These are phyloP conservation scores for Hydrophis major DNA, from an alignment of 2,797 vertebrate species.

Conservation along the genomic window DNA sequence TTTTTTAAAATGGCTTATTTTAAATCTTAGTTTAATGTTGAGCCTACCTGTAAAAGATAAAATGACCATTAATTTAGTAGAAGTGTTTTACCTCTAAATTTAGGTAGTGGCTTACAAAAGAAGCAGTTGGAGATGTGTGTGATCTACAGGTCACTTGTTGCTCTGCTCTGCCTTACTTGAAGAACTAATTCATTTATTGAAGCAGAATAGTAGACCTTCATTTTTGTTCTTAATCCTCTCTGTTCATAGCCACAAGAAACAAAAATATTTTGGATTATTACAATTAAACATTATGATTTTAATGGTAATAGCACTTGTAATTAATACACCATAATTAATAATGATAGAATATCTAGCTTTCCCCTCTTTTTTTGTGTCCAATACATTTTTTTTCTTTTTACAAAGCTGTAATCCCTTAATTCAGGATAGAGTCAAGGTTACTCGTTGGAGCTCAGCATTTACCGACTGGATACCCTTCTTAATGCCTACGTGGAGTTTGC, in stretches of 20 bases:
- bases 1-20: not conserved
- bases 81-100: not conserved
- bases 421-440: not conserved
- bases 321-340: not conserved
- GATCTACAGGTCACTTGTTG: not conserved
- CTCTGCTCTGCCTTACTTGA: not conserved
- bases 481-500: not conserved
- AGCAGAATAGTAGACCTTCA: not conserved
- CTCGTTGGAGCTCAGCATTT: not conserved
- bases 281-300: not conserved
- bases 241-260: conserved; percentile 19
- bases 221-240: not conserved
- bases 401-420: not conserved
- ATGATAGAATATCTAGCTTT: not conserved
- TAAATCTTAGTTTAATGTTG: not conserved
- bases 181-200: conserved; percentile 5
- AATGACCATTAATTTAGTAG: not conserved
- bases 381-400: not conserved
- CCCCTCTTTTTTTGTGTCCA: not conserved
- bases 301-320: not conserved
- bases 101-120: not conserved
- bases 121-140: not conserved
- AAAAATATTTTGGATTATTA: not conserved
- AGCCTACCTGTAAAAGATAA: not conserved
- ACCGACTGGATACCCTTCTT: not conserved